phyloP scores from a whole-genome alignment of 2,797 vertebrate species.

The Xiphophorus birchmanni region DNA sequence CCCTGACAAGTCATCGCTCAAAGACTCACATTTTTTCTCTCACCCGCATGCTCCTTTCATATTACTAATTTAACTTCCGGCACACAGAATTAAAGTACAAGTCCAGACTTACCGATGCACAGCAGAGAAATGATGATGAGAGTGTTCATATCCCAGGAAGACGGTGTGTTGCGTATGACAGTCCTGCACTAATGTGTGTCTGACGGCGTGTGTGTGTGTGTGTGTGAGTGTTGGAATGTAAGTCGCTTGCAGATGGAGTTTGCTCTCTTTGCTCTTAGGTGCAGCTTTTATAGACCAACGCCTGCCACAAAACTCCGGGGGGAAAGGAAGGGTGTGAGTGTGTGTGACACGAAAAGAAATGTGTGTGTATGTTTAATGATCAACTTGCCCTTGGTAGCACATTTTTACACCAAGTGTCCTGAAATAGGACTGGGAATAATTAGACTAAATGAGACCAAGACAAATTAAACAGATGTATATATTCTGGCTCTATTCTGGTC shows the following conservation, averaged over 20 bases:
- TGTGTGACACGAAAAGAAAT: constrained; percentile 1
- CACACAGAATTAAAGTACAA: constrained; percentile 31
- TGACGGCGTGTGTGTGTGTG: constrained; percentile 31
- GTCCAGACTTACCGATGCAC: constrained; percentile 77
- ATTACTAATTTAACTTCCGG: constrained; percentile 3
- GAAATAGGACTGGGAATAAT: constrained; percentile 26
- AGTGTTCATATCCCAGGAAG: constrained; percentile 80
- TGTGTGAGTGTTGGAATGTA: constrained; percentile 28
- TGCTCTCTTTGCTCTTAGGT: constrained; percentile 61
- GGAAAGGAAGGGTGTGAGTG: constrained; percentile 42
- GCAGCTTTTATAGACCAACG: constrained; percentile 75
- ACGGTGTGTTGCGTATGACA: constrained; percentile 45
- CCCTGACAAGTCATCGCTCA: constrained; percentile 45
- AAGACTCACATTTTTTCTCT: constrained; percentile 12
- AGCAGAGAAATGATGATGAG: constrained; percentile 76
- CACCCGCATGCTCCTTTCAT: neutral
- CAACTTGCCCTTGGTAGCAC: constrained; percentile 47
- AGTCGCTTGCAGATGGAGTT: constrained; percentile 48
- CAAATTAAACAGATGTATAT: constrained; percentile 32
- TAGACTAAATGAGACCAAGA: neutral
- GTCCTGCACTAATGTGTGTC: constrained; percentile 48
- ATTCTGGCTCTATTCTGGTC: constrained; percentile 37
- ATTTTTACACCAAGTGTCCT: constrained; percentile 42
- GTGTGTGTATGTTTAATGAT: constrained; percentile 40
- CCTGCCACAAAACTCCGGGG: constrained; percentile 51